These are phyloP conservation scores for Lagopus leucura DNA, from an alignment of 2,113 vertebrate species.

Conservation along the genomic window DNA sequence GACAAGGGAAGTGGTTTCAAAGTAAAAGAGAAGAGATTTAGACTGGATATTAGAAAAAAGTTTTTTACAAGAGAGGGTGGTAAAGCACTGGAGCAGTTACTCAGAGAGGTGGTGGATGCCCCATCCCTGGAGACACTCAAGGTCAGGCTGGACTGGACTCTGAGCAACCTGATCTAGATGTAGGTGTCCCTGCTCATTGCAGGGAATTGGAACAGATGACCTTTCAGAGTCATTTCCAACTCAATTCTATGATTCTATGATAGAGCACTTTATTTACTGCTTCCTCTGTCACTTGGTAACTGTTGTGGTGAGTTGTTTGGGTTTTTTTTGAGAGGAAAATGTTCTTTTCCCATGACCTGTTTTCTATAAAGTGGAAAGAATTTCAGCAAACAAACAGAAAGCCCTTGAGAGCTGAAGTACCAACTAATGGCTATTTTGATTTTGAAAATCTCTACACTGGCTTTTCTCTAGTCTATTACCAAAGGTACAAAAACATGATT, in stretches of 20 bases:
- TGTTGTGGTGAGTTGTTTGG: accelerated
- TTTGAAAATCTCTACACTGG: conserved; percentile 21
- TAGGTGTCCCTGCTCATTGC: background rate
- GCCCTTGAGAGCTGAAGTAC: background rate
- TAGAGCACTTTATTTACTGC: background rate
- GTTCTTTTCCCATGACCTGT: background rate
- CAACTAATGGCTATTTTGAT: background rate
- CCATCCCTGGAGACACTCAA: too few relatives aligned
- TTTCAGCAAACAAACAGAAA: background rate
- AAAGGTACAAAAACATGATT: conserved; percentile 40
- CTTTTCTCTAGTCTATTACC: conserved; percentile 11
- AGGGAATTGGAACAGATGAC: background rate
- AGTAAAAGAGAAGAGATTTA: too few relatives aligned
- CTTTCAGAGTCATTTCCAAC: background rate
- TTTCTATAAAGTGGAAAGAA: background rate
- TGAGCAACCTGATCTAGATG: background rate
- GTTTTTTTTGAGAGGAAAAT: background rate
- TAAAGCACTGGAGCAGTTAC: too few relatives aligned
- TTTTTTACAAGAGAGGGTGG: too few relatives aligned
- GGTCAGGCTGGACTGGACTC: background rate
- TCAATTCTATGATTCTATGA: background rate
- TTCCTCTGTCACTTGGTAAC: background rate
- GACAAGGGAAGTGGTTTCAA: too few relatives aligned
- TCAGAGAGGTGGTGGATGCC: too few relatives aligned
- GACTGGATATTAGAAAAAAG: too few relatives aligned